phyloP scores from a whole-genome alignment of 2,113 vertebrate genomes.

The Tragelaphus strepsiceros region DNA sequence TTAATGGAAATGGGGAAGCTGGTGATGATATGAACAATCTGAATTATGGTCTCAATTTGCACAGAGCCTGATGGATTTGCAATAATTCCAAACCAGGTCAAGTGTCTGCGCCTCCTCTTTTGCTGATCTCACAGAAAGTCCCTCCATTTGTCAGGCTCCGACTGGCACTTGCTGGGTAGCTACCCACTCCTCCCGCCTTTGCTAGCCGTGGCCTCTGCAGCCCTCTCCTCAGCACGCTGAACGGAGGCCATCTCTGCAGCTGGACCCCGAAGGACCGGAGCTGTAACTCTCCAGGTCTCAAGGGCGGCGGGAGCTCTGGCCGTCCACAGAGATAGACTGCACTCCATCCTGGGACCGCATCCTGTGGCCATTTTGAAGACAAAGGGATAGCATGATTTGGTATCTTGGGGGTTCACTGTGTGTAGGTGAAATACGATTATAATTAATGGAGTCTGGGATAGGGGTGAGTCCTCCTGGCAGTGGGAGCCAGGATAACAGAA shows the following conservation, averaged over 20 bases:
- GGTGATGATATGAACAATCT: slow-evolving; percentile 71
- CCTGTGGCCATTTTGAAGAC: background rate
- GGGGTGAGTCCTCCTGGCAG: background rate
- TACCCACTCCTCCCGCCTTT: background rate
- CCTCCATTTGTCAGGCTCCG: slow-evolving; percentile 52
- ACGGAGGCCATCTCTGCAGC: background rate
- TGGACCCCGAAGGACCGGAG: background rate
- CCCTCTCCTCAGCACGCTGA: background rate
- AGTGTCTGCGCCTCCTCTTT: slow-evolving; percentile 73
- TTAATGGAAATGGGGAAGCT: slow-evolving; percentile 75
- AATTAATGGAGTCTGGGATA: background rate
- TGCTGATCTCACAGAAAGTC: slow-evolving; percentile 75
- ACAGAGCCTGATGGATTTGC: slow-evolving; percentile 75
- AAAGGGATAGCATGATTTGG: background rate
- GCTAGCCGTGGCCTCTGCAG: background rate
- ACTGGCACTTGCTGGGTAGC: background rate
- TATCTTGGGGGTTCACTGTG: background rate
- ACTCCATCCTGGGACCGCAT: too few species aligned
- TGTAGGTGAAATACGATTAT: background rate
- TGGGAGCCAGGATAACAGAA: background rate
- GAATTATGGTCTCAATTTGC: slow-evolving; percentile 83
- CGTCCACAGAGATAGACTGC: background rate
- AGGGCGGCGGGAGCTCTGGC: background rate
- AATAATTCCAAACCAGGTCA: slow-evolving; percentile 82
- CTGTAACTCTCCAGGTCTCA: background rate